phyloP scores from a whole-genome alignment of 2,113 vertebrate genomes.

The Corapipo altera region DNA sequence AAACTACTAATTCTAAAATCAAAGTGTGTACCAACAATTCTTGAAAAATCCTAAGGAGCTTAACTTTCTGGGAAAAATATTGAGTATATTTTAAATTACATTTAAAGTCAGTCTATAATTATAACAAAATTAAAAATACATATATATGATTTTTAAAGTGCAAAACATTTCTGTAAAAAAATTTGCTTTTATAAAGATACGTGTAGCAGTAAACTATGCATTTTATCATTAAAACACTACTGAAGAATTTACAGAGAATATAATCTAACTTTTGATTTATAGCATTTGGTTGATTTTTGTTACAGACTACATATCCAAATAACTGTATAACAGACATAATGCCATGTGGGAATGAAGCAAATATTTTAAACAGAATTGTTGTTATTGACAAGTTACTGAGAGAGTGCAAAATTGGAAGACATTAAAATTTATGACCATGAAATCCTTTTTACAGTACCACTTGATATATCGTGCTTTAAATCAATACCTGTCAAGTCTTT shows the following conservation, averaged over 20 bases:
- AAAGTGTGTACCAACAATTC: conserved; percentile 39
- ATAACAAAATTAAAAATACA: background rate
- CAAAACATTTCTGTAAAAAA: background rate
- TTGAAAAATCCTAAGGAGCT: background rate
- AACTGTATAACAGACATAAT: conserved; percentile 30
- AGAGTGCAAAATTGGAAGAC: conserved; percentile 74
- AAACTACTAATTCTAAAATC: conserved; percentile 30
- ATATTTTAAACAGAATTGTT: conserved; percentile 74
- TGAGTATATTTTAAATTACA: background rate
- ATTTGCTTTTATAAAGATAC: background rate
- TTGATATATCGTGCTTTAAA: conserved; percentile 77
- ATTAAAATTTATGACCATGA: conserved; percentile 82
- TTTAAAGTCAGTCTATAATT: background rate
- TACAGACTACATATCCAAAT: background rate
- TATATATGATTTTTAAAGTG: background rate
- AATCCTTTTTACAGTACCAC: conserved; percentile 78
- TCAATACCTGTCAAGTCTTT: conserved; percentile 76
- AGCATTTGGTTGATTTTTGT: background rate
- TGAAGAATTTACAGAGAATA: background rate
- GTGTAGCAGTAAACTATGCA: background rate
- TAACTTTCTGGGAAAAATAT: conserved; percentile 21
- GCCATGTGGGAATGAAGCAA: conserved; percentile 52
- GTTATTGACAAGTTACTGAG: conserved; percentile 75
- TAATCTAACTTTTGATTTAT: background rate
- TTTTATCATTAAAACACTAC: background rate